A percentile compares a stretch with the other conserved stretches of the same genome.
These are phyloP conservation scores for Euglossa dilemma DNA, from an alignment of 1,140 invertebrate genomes.

Conservation along the genomic window DNA sequence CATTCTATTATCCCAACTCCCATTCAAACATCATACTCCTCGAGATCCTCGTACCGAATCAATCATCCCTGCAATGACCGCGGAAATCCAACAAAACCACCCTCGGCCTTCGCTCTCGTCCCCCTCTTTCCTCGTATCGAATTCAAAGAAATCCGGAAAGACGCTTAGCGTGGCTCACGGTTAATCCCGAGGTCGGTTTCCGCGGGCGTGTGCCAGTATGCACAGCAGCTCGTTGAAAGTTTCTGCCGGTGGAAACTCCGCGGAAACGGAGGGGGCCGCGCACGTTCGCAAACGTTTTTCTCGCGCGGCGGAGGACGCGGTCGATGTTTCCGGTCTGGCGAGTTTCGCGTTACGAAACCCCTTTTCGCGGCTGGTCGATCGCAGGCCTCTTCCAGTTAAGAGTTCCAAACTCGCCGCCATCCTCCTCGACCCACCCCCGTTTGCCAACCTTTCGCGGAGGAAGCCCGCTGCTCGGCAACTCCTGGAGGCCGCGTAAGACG, in stretches of 20 bases:
- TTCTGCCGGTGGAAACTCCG: not conserved
- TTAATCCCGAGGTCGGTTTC: not conserved
- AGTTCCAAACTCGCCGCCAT: slow-evolving; percentile 26
- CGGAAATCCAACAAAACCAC: too few species aligned
- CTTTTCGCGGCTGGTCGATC: slow-evolving; percentile 19
- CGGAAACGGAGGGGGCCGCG: not conserved
- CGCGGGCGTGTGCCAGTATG: not conserved
- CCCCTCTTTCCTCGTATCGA: too few species aligned
- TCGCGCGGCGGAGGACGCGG: not conserved
- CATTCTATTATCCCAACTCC: too few species aligned
- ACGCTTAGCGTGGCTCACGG: not conserved
- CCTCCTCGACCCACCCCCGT: not conserved
- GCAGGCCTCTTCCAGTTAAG: slow-evolving; percentile 31
- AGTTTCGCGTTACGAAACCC: slow-evolving; percentile 24
- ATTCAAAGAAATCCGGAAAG: not conserved
- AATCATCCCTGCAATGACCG: too few species aligned
- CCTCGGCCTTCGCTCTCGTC: too few species aligned
- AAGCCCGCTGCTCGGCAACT: slow-evolving; percentile 12
- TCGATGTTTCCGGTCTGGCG: slow-evolving; percentile 32
- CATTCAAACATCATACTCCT: too few species aligned
- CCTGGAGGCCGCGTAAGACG: slow-evolving; percentile 9
- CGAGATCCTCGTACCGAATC: too few species aligned
- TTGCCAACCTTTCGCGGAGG: not conserved
- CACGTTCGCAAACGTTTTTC: slow-evolving; percentile 22
- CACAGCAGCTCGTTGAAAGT: slow-evolving; percentile 5